These are phyloP conservation scores for Embiotoca jacksoni DNA, from an alignment of 2,113 vertebrate species.

Conservation along the genomic window DNA sequence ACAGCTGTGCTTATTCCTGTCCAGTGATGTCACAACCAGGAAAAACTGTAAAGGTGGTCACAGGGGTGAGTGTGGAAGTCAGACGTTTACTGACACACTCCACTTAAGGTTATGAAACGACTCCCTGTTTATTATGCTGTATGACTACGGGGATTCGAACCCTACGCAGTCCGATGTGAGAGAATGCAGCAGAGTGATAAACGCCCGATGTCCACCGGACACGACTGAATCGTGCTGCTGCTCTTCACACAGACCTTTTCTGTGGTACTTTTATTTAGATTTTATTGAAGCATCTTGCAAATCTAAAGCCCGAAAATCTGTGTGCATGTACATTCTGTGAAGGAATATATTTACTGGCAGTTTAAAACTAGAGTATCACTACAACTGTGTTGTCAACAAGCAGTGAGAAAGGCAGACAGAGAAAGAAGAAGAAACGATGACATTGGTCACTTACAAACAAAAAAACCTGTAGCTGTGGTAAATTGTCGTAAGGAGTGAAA, in stretches of 20 bases:
- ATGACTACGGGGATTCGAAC: not conserved
- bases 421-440: too few relatives aligned
- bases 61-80: constrained; percentile 4
- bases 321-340: not conserved
- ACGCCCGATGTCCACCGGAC: not conserved
- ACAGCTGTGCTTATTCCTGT: not conserved
- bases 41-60: not conserved
- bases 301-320: not conserved
- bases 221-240: not conserved
- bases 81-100: not conserved
- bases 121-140: constrained; percentile 1
- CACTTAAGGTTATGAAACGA: not conserved
- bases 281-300: not conserved
- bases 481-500: too few relatives aligned
- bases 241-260: too few relatives aligned
- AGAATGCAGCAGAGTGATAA: not conserved
- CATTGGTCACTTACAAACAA: too few relatives aligned
- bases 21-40: not conserved
- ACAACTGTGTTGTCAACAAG: too few relatives aligned
- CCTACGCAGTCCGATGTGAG: not conserved
- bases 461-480: too few relatives aligned
- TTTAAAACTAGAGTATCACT: too few relatives aligned
- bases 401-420: too few relatives aligned
- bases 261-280: not conserved
- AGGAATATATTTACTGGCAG: not conserved